Conservation (phyloP, 2,888 invertebrate genomes). For the Orgyia antiqua region DNA sequence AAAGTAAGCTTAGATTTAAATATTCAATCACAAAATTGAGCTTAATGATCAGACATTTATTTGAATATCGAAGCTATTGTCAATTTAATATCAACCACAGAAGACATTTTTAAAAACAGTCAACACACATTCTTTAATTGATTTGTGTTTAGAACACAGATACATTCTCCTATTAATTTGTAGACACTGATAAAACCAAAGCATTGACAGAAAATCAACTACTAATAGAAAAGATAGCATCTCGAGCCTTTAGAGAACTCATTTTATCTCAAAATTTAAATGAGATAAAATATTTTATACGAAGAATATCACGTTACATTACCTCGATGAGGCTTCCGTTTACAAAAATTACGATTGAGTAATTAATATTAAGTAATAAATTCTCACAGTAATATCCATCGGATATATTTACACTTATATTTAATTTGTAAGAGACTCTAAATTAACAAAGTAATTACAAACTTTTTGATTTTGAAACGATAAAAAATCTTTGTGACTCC, state of each 20-base stretch:
- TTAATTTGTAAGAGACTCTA: conserved; percentile 21
- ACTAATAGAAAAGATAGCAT: conserved; percentile 9
- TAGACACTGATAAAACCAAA: background rate
- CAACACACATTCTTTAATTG: no score
- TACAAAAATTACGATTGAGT: conserved; percentile 9
- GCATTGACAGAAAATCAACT: conserved; percentile 3
- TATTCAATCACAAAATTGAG: no score
- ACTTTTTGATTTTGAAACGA: conserved; percentile 18
- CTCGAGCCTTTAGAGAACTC: conserved; percentile 5
- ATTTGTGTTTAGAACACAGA: no score
- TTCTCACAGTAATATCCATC: conserved; percentile 13
- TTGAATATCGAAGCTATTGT: no score
- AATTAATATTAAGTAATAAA: conserved; percentile 22
- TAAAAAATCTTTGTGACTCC: conserved; percentile 18
- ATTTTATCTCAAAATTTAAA: conserved; percentile 8
- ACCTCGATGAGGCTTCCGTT: conserved; percentile 6
- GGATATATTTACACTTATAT: conserved; percentile 22
- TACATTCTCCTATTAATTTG: conserved; percentile 1
- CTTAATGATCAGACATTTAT: no score
- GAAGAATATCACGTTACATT: conserved; percentile 7
- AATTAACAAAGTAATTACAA: conserved; percentile 27
- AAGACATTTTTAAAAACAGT: no score
- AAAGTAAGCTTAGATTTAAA: no score
- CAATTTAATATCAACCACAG: no score
- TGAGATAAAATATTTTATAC: conserved; percentile 5